Conservation (phyloP, 2,888 invertebrate genomes). For the Galerucella calmariensis region DNA sequence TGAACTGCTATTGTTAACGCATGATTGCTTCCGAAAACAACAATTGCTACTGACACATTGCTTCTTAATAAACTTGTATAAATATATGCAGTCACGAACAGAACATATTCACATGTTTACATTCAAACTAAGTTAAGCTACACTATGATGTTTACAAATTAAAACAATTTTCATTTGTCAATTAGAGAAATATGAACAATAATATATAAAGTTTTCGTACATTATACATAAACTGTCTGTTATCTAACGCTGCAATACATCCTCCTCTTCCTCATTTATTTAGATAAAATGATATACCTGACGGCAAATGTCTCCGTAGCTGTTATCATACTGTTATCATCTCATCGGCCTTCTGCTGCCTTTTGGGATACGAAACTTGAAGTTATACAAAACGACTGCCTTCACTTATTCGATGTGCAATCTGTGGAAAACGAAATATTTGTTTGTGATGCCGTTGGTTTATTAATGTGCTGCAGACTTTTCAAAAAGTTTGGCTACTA, state of each 20-base stretch:
- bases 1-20: neutral
- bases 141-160: neutral
- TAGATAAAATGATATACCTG: neutral
- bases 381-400: neutral
- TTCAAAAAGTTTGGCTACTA: too few species aligned
- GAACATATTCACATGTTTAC: neutral
- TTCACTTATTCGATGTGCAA: neutral
- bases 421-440: too few species aligned
- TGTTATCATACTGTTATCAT: neutral
- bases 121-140: neutral
- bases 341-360: neutral
- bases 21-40: neutral
- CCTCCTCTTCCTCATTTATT: neutral
- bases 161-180: neutral
- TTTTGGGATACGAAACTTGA: neutral
- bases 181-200: too few species aligned
- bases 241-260: neutral
- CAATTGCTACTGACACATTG: constrained; percentile 4
- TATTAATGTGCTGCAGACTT: too few species aligned
- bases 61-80: neutral
- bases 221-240: neutral
- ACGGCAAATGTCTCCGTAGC: neutral
- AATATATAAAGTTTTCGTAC: too few species aligned
- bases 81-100: neutral
- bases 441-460: too few species aligned